phyloP scores from a whole-genome alignment of 2,113 vertebrate genomes.

The Protobothrops mucrosquamatus region DNA sequence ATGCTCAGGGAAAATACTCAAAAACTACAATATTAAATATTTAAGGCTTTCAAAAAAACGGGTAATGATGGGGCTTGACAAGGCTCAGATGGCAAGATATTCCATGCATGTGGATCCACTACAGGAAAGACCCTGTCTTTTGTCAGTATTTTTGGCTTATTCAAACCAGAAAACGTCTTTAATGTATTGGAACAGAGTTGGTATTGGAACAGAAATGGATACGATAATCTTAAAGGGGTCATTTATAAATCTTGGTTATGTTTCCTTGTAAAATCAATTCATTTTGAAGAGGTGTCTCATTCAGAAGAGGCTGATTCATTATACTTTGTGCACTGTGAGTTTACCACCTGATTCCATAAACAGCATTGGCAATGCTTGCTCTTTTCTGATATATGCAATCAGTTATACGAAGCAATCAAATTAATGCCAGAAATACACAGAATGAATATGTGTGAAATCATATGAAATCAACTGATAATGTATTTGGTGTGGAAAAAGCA shows the following conservation, averaged over 20 bases:
- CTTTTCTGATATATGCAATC: neutral
- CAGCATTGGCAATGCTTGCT: neutral
- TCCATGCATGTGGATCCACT: neutral
- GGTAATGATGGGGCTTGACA: neutral
- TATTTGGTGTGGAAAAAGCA: neutral
- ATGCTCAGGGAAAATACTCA: neutral
- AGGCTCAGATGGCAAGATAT: neutral
- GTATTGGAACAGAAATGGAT: neutral
- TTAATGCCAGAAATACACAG: slow-evolving; percentile 18
- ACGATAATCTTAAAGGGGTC: neutral
- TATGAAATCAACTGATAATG: neutral
- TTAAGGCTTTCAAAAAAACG: neutral
- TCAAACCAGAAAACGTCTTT: neutral
- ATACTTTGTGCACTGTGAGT: neutral
- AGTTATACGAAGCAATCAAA: slow-evolving; percentile 5
- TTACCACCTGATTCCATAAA: neutral
- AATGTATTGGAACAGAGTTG: neutral
- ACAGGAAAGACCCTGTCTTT: neutral
- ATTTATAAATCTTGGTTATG: rapidly evolving
- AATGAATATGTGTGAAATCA: neutral
- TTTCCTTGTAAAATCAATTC: neutral
- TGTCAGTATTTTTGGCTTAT: neutral
- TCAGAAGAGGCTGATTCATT: neutral
- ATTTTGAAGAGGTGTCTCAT: neutral
- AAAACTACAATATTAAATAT: neutral